These are phyloP conservation scores for Pedionomus torquatus DNA, from an alignment of 2,113 vertebrate genomes.

Conservation along the genomic window DNA sequence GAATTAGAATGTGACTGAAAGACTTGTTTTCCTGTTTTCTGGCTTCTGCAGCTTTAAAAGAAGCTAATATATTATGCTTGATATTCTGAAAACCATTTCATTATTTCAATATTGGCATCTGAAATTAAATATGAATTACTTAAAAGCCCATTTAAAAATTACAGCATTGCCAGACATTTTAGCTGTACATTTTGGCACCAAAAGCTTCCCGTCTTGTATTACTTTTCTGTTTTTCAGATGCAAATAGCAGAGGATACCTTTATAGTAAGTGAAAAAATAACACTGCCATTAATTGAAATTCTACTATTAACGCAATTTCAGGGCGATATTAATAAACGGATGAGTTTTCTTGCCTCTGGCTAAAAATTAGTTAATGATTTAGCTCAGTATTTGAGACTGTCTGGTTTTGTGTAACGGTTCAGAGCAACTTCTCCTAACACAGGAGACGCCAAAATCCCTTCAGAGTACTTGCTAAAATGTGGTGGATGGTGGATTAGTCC, in stretches of 20 bases:
- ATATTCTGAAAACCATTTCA: background rate
- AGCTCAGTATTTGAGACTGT: background rate
- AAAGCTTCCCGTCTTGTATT: background rate
- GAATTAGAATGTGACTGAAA: background rate
- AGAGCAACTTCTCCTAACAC: background rate
- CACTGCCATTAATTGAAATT: background rate
- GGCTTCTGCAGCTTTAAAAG: background rate
- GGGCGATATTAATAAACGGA: background rate
- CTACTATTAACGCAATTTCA: background rate
- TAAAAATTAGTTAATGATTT: slow-evolving; percentile 6
- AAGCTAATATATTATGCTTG: background rate
- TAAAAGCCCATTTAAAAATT: background rate
- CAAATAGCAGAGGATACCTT: background rate
- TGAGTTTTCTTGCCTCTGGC: background rate
- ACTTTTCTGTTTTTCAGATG: background rate
- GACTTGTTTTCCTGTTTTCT: background rate
- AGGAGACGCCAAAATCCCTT: background rate
- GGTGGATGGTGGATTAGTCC: too few species aligned
- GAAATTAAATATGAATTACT: background rate
- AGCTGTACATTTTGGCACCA: background rate
- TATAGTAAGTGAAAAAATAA: background rate
- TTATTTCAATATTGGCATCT: background rate
- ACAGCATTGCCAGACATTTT: background rate
- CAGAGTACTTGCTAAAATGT: background rate
- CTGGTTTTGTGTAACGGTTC: background rate